phyloP scores from a whole-genome alignment of 2,113 vertebrate genomes.

The Microcebus murinus region DNA sequence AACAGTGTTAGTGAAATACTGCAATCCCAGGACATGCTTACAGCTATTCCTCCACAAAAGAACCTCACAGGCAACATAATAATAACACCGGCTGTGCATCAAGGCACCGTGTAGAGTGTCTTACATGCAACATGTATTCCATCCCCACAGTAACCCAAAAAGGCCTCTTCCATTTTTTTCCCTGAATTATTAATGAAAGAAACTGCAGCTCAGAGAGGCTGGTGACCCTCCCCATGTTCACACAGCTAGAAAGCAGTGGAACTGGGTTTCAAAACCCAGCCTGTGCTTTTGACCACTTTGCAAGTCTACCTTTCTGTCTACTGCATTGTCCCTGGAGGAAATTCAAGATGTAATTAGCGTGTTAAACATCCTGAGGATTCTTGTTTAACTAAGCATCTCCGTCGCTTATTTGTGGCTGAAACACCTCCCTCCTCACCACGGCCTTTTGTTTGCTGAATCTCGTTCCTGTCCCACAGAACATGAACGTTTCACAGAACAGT shows the following conservation, averaged over 20 bases:
- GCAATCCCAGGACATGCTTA: not conserved
- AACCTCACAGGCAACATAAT: rapidly evolving
- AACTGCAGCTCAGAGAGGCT: not conserved
- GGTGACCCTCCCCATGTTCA: not conserved
- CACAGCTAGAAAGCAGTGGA: not conserved
- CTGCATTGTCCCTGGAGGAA: not conserved
- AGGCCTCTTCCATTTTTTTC: not conserved
- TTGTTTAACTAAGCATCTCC: not conserved
- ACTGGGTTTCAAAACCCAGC: not conserved
- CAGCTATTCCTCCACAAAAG: not conserved
- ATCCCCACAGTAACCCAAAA: not conserved
- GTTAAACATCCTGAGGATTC: not conserved
- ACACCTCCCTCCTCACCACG: not conserved
- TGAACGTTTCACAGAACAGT: not conserved
- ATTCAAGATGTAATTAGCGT: not conserved
- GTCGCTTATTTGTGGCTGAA: not conserved
- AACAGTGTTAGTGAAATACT: too few species aligned
- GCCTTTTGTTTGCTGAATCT: not conserved
- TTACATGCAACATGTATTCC: not conserved
- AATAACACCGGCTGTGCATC: rapidly evolving
- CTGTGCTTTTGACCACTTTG: not conserved
- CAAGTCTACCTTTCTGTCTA: not conserved
- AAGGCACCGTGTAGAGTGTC: not conserved
- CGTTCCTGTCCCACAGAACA: not conserved
- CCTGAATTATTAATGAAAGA: not conserved